These are phyloP conservation scores for Cyrtodaria siliqua DNA, from an alignment of 2,888 invertebrate species.

Conservation along the genomic window DNA sequence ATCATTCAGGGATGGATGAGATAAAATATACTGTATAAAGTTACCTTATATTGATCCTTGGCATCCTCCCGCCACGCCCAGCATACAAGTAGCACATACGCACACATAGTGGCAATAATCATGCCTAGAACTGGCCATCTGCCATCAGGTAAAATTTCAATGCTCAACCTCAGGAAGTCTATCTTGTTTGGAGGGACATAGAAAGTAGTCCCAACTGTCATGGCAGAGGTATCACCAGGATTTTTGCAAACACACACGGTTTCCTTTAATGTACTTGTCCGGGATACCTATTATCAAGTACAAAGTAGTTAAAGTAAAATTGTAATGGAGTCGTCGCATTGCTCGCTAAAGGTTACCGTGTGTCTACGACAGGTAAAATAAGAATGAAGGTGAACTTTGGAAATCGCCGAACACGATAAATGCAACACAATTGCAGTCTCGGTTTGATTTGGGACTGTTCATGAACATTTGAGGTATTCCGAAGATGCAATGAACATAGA, in stretches of 20 bases:
- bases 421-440: too few species aligned
- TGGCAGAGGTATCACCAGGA: constrained; percentile 10
- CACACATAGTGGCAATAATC: constrained; percentile 13
- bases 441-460: too few species aligned
- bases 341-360: too few species aligned
- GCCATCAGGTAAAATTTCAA: background rate
- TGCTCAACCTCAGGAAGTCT: constrained; percentile 81
- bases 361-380: too few species aligned
- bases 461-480: too few species aligned
- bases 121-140: constrained; percentile 50
- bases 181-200: constrained; percentile 84
- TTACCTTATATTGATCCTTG: constrained; percentile 62
- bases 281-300: constrained; percentile 53
- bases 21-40: too few species aligned
- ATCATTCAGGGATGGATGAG: too few species aligned
- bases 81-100: constrained; percentile 36
- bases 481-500: too few species aligned
- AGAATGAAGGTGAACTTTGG: too few species aligned
- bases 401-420: too few species aligned
- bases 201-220: constrained; percentile 77
- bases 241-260: constrained; percentile 63
- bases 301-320: too few species aligned
- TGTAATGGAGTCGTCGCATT: too few species aligned
- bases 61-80: constrained; percentile 63
- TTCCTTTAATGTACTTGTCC: constrained; percentile 55